phyloP scores from a whole-genome alignment of 2,888 invertebrate species.

The Drosophila tanythrix region DNA sequence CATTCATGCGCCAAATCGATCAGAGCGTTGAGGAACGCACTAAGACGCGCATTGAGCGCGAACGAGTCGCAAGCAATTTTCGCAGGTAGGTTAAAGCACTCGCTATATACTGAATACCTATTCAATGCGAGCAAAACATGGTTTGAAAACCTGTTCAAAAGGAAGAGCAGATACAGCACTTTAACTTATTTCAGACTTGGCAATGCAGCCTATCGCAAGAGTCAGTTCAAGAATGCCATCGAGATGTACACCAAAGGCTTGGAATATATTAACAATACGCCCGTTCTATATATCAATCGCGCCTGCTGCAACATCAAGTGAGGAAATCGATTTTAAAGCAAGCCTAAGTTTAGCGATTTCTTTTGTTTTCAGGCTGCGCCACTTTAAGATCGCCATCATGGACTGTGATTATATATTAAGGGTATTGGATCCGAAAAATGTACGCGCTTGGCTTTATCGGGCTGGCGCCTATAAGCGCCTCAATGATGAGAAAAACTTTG shows the following conservation, averaged over 20 bases:
- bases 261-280: conserved; percentile 49
- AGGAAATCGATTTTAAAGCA: background rate
- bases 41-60: conserved; percentile 26
- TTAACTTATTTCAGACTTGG: conserved; percentile 35
- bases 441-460: conserved; percentile 63
- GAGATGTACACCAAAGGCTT: conserved; percentile 52
- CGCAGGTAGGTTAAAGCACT: conserved; percentile 30
- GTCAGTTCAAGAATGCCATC: conserved; percentile 35
- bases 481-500: conserved; percentile 50
- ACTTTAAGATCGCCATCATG: conserved; percentile 47
- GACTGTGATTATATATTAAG: conserved; percentile 56
- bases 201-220: conserved; percentile 51
- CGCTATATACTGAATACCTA: background rate
- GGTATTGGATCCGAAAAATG: conserved; percentile 41
- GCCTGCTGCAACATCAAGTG: conserved; percentile 61
- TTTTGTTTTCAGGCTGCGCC: conserved; percentile 35
- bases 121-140: background rate
- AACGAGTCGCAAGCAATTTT: conserved; percentile 47
- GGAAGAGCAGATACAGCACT: background rate
- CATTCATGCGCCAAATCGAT: conserved; percentile 57
- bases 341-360: too few relatives aligned
- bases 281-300: conserved; percentile 65
- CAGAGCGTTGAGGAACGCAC: conserved; percentile 16
- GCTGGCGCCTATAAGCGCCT: conserved; percentile 51
- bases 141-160: background rate